Conservation (phyloP, 2,797 vertebrate species). For the Mionectes olivaceus region DNA sequence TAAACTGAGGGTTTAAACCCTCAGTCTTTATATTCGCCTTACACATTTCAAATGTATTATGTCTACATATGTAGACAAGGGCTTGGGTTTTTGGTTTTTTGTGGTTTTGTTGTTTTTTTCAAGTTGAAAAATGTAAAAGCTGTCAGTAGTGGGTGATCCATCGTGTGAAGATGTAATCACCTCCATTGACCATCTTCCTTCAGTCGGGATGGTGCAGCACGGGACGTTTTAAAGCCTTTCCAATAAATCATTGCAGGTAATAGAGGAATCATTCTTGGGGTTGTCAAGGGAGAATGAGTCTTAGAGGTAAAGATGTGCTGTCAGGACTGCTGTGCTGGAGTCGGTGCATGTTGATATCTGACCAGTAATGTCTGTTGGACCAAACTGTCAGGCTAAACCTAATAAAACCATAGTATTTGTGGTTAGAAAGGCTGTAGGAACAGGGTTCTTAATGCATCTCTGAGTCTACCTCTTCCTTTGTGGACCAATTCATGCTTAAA, state of each 20-base stretch:
- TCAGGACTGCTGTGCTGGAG: not conserved
- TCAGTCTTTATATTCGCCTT: constrained; percentile 60
- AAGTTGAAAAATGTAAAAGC: constrained; percentile 56
- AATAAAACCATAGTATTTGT: constrained; percentile 31
- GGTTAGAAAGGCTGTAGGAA: constrained; percentile 36
- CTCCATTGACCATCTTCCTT: constrained; percentile 70
- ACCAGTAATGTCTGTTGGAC: constrained; percentile 20
- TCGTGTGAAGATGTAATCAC: not conserved
- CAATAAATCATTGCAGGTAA: constrained; percentile 64
- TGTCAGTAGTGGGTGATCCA: constrained; percentile 24
- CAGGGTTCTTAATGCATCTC: constrained; percentile 20
- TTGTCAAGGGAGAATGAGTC: constrained; percentile 61
- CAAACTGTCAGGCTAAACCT: constrained; percentile 19
- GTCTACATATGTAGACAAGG: constrained; percentile 46
- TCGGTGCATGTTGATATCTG: not conserved
- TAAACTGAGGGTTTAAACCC: constrained; percentile 80
- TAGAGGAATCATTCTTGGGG: constrained; percentile 53
- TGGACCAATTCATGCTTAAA: constrained; percentile 7
- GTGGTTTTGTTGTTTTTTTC: not conserved
- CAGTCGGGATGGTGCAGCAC: constrained; percentile 56
- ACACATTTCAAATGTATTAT: constrained; percentile 71
- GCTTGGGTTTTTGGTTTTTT: not conserved
- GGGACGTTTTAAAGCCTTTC: constrained; percentile 67
- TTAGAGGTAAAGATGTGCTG: constrained; percentile 33
- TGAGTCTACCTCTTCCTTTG: constrained; percentile 53